Evolutionary conservation across 2,888 invertebrate species (phyloP).

Genomic region (Lasioglossum calceatum): DNA sequence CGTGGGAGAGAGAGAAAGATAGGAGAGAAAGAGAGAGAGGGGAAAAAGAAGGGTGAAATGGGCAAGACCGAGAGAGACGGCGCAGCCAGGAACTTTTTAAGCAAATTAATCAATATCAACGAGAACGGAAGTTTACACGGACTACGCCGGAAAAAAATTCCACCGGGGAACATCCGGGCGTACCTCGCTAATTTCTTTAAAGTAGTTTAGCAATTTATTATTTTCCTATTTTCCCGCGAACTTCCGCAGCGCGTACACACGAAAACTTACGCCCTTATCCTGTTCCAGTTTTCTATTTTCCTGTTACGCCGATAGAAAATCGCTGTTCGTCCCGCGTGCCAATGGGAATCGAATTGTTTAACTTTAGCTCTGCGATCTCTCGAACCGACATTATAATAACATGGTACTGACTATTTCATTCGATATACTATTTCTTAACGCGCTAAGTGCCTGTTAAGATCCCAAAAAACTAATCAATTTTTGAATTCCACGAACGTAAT

Average conservation of each 20-base stretch:
- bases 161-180: slow-evolving; percentile 68
- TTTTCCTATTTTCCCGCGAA: slow-evolving; percentile 80
- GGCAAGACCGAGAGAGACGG: slow-evolving; percentile 55
- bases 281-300: slow-evolving; percentile 59
- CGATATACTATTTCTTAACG: not conserved
- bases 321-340: slow-evolving; percentile 19
- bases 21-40: not conserved
- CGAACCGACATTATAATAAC: not conserved
- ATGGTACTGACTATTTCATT: not conserved
- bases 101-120: slow-evolving; percentile 81
- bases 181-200: slow-evolving; percentile 81
- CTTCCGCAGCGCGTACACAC: slow-evolving; percentile 66
- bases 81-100: slow-evolving; percentile 78
- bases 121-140: slow-evolving; percentile 76
- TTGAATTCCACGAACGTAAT: not conserved
- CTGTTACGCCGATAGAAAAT: slow-evolving; percentile 45
- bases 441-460: not conserved
- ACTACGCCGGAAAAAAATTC: slow-evolving; percentile 58
- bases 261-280: slow-evolving; percentile 59
- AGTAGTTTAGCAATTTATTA: slow-evolving; percentile 83
- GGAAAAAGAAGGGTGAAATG: slow-evolving; percentile 41
- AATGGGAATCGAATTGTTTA: slow-evolving; percentile 24
- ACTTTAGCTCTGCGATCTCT: not conserved
- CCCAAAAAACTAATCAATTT: not conserved
- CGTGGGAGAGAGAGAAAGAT: not conserved